Evolutionary conservation across 1,140 invertebrate species (phyloP).

Genomic region (Limonius californicus): DNA sequence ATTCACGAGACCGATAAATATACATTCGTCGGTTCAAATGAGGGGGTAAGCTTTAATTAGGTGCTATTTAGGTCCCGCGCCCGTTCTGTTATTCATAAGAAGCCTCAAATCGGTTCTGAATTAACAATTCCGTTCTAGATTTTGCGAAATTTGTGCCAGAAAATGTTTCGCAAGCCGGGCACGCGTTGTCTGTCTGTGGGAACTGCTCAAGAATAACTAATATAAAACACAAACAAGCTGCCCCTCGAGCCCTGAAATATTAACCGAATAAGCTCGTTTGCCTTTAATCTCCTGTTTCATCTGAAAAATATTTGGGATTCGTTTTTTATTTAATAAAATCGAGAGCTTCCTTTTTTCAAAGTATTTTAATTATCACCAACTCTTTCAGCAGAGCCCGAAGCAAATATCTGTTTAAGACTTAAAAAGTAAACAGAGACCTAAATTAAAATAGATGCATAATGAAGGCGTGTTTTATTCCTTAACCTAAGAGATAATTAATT

Average conservation of each 20-base stretch:
- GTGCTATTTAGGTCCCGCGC: too few species aligned
- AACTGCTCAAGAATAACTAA: not conserved
- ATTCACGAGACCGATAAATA: not conserved
- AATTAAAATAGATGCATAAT: too few species aligned
- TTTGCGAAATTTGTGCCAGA: not conserved
- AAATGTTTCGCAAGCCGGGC: not conserved
- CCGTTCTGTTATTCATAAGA: not conserved
- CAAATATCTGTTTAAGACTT: too few species aligned
- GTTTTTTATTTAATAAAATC: not conserved
- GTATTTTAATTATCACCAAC: not conserved
- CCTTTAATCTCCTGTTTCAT: not conserved
- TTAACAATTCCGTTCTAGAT: not conserved
- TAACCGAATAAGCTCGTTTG: not conserved
- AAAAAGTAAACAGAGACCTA: too few species aligned
- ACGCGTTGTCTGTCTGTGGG: not conserved
- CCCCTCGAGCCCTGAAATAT: not conserved
- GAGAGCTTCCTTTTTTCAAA: not conserved
- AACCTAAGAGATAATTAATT: too few species aligned
- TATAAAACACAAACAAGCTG: not conserved
- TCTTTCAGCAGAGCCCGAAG: too few species aligned
- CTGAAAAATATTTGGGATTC: not conserved
- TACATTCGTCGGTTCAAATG: too few species aligned
- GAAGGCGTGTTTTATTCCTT: too few species aligned
- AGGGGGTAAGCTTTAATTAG: too few species aligned
- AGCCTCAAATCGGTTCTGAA: not conserved